Base-by-base conservation (phyloP, 2,113 vertebrate species). In the Nerophis lumbriciformis region DNA sequence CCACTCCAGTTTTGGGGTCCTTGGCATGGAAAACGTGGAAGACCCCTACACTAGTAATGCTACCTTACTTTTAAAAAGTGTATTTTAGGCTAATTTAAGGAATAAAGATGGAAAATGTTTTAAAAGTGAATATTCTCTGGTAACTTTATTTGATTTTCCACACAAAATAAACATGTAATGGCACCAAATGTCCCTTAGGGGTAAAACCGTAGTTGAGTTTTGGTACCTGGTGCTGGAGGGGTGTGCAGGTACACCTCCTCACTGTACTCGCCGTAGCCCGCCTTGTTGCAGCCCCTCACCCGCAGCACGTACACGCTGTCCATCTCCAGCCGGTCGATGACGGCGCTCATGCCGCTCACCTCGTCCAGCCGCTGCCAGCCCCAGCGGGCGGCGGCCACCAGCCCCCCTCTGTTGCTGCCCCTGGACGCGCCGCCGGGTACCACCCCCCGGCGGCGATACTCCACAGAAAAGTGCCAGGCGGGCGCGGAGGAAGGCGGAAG, bases 221-320 rank as follows among this genome's bases (percentile, higher is more conserved):
- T 45, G 42, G 42, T 45, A 98, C 96, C 96, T 35, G 94, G 94
- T 0, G 96, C 95, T 0, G 95, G 95, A 0, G 96, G 96, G 0
- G 95, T 98, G 84, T 96, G 95, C 75, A 98, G 88, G 72, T 98
- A 95, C 69, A 99, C 93, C n/a, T 98, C 96, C 71, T 98, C 96
- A 0, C 96, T 98, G 90, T 97, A 98, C 15, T 97, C 95, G 1
- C 96, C 94, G 0, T 92, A 95, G 0, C 96, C 96, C 0, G 93
- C 94, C 86, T 95, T 96, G 85, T 98, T 98, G 91, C 91, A 95
- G 77, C 95, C 96, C 6, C 91, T 89, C 61, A 97, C 96, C 3
- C 95, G 77, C 35, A 98, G 89, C 53, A 97, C 94, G 0, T 98
- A 98, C 77, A 98, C 91, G 6, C 94, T 93, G 88, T 94, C 93